phyloP scores from a whole-genome alignment of 2,113 vertebrate genomes.

The Ahaetulla prasina region DNA sequence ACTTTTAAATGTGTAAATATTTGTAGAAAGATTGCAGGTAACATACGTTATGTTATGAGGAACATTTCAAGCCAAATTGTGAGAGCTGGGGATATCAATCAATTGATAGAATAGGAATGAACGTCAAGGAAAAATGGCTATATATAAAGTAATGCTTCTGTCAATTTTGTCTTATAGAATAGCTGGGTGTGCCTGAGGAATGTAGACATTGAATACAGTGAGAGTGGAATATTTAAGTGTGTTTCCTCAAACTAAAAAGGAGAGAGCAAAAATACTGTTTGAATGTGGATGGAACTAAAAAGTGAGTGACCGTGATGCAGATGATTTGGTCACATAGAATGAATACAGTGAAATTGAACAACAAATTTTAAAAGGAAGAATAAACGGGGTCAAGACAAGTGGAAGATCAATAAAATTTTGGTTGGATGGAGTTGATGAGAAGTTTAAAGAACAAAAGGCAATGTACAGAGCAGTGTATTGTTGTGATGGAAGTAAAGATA shows the following conservation, averaged over 20 bases:
- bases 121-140: neutral
- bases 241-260: neutral
- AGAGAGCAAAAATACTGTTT: neutral
- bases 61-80: neutral
- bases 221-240: neutral
- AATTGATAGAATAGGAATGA: neutral
- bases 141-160: neutral
- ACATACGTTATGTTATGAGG: neutral
- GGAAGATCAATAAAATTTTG: neutral
- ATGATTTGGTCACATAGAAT: neutral
- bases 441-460: neutral
- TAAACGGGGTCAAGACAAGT: neutral
- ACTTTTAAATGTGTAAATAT: neutral
- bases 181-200: neutral
- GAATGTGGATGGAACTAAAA: neutral
- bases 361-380: neutral
- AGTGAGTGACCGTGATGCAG: neutral
- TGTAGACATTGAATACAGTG: neutral
- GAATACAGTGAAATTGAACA: neutral
- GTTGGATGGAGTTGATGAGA: neutral
- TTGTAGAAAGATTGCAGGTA: neutral
- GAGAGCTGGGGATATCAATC: neutral
- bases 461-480: neutral
- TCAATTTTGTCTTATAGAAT: neutral
- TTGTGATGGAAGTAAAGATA: neutral